Base-by-base conservation (phyloP, 2,888 invertebrate genomes). In the Parnassius apollo region DNA sequence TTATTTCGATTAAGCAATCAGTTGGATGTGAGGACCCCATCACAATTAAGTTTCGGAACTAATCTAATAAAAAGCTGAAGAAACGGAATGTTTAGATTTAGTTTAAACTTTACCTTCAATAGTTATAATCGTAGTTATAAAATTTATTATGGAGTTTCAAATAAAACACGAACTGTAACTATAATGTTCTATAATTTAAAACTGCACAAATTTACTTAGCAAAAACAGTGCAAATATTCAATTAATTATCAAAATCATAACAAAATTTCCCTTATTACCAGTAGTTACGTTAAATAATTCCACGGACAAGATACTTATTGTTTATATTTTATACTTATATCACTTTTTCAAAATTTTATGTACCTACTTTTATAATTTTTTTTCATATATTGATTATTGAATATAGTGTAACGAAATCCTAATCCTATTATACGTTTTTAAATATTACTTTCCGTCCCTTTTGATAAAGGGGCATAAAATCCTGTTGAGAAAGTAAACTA, bases 1-100 rank as follows among this genome's bases (percentile, higher is more conserved):
- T 68, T 91, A 59, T 86, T 81, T 65, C 75, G 90, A 48, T 74
- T 91, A 44, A 88, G 88, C 62, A 86, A 82, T 0, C 87, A 88
- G 61, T 74, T 91, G 3, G 74, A 78, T 0, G 75, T 78, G 0
- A 71, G 70, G 1, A 77, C 85, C 10, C 83, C 87, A 1, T 86
- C 87, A 0, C 83, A 86, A 60, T 69, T 86, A 0, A 90, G 88
- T 68, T 74, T 88, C 45, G 72, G 69, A 2, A 73, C 73, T 1
- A 72, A 73, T 42, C 62, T 77, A 2, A 61, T 75, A 11, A 80
- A 77, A 62, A 74, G 75, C 25, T 69, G 42, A 56, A 56, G 18
- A 49, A 49, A n/a, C 13, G 11, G n/a, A 13, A n/a, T 12, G n/a
- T 12, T 46, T 13, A 2, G 9, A 13, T 49, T 9, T 9, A 9